phyloP scores from a whole-genome alignment of 1,140 invertebrate species.

The Aricia agestis region DNA sequence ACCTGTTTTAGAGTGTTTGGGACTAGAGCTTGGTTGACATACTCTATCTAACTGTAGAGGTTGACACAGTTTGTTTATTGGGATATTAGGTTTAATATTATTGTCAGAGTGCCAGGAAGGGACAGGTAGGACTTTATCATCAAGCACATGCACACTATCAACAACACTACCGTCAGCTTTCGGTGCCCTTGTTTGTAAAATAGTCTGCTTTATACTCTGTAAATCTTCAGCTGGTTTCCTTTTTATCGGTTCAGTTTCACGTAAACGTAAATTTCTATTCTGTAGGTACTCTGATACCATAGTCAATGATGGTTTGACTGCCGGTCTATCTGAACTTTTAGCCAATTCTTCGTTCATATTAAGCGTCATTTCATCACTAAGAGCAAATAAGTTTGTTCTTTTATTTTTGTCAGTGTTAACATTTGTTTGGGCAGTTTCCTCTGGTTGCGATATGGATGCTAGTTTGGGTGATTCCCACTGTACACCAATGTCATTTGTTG shows the following conservation, averaged over 20 bases:
- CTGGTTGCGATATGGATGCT: constrained; percentile 48
- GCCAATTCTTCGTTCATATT: constrained; percentile 47
- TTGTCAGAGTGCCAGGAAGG: constrained; percentile 53
- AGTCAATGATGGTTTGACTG: constrained; percentile 45
- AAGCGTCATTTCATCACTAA: constrained; percentile 65
- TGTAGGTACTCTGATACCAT: constrained; percentile 62
- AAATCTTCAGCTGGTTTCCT: constrained; percentile 43
- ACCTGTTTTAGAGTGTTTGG: not conserved
- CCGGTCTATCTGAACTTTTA: constrained; percentile 29
- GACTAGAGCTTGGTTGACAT: not conserved
- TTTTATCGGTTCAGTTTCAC: constrained; percentile 40
- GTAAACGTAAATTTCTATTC: constrained; percentile 49
- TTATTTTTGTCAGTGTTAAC: constrained; percentile 40
- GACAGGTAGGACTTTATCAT: constrained; percentile 56
- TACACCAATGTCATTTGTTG: constrained; percentile 55
- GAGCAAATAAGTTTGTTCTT: constrained; percentile 56
- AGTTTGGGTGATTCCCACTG: constrained; percentile 51
- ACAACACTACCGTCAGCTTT: constrained; percentile 51
- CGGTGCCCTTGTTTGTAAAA: constrained; percentile 47
- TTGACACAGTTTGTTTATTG: not conserved
- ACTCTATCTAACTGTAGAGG: not conserved
- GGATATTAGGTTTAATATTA: not conserved
- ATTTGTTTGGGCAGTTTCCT: constrained; percentile 21
- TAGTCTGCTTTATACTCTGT: constrained; percentile 56
- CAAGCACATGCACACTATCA: constrained; percentile 54